phyloP scores from a whole-genome alignment of 1,140 invertebrate species.

The silkworm (Bombyx mori) region ASM3026992v2 NC_085119.1:9678001-9678500 shows the following conservation, averaged over 20 bases:
- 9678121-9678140: slow-evolving; percentile 86
- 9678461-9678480: slow-evolving; percentile 51
- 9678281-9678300: slow-evolving; percentile 89
- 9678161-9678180: slow-evolving; percentile 89
- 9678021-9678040: slow-evolving; percentile 90
- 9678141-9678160: slow-evolving; percentile 89
- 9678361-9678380: slow-evolving; percentile 96
- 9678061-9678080: slow-evolving; percentile 94
- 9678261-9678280: slow-evolving; percentile 80
- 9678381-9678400: slow-evolving; percentile 92
- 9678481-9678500: slow-evolving; percentile 65
- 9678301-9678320: slow-evolving; percentile 85
- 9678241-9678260: slow-evolving; percentile 83
- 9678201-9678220: slow-evolving; percentile 89
- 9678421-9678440: slow-evolving; percentile 76
- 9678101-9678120: slow-evolving; percentile 90
- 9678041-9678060: slow-evolving; percentile 89
- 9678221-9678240: slow-evolving; percentile 90
- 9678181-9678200: slow-evolving; percentile 90
- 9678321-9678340: slow-evolving; percentile 92
- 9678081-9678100: slow-evolving; percentile 79
- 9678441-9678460: slow-evolving; percentile 50
- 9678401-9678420: slow-evolving; percentile 76
- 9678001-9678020: slow-evolving; percentile 89
- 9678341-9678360: slow-evolving; percentile 90